Evolutionary conservation across 2,113 vertebrate species (phyloP).

Genomic region (Genyomyrus donnyi): DNA sequence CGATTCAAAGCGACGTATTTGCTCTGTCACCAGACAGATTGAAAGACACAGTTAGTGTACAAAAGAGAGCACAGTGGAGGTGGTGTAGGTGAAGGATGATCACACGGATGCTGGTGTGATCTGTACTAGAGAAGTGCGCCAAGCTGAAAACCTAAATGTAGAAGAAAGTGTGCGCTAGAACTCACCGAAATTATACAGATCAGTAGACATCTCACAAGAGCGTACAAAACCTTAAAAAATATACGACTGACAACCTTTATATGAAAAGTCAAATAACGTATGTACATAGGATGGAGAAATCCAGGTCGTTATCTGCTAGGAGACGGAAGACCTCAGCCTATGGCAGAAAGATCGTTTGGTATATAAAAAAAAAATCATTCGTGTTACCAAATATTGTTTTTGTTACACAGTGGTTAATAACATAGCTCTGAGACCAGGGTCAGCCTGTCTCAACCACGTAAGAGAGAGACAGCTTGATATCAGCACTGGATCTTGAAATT

Average conservation of each 20-base stretch:
- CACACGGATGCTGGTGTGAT: not conserved
- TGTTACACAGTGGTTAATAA: not conserved
- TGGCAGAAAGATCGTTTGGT: not conserved
- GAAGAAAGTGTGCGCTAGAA: not conserved
- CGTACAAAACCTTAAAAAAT: slow-evolving; percentile 1
- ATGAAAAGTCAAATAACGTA: not conserved
- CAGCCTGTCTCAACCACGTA: not conserved
- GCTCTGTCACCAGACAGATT: not conserved
- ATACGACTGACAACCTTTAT: not conserved
- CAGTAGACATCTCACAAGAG: not conserved
- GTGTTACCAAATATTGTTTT: not conserved
- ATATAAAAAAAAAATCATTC: not conserved
- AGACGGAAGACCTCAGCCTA: not conserved
- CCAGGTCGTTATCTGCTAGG: not conserved
- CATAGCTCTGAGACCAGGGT: not conserved
- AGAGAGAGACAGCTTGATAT: no score
- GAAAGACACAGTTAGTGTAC: not conserved
- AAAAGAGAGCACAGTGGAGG: not conserved
- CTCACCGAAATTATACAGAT: not conserved
- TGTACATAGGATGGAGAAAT: not conserved
- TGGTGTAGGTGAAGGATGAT: no score
- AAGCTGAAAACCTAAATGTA: not conserved
- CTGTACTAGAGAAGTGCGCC: not conserved
- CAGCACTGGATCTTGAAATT: not conserved
- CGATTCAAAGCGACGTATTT: not conserved